Evolutionary conservation across 1,140 invertebrate species (phyloP).

Genomic region (Platyscapa corneri): DNA sequence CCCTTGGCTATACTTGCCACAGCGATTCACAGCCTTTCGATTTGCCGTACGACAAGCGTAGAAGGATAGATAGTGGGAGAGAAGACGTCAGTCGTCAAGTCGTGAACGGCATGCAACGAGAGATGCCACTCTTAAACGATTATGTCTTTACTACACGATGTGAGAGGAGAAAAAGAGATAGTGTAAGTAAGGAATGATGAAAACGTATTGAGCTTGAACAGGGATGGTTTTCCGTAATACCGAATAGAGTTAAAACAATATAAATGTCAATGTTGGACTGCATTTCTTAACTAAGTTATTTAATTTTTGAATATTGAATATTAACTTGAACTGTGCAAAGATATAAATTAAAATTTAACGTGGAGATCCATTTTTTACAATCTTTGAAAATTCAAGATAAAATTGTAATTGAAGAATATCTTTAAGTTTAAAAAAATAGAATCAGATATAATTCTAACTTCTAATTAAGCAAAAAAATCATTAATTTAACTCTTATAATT

Average conservation of each 20-base stretch:
- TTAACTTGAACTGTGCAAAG: too few species aligned
- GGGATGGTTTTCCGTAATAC: not conserved
- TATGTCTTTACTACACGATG: conserved; percentile 50
- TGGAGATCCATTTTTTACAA: too few species aligned
- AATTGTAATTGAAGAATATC: too few species aligned
- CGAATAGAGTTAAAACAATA: not conserved
- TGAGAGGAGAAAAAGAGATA: not conserved
- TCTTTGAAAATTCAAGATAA: too few species aligned
- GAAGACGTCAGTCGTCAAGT: conserved; percentile 9
- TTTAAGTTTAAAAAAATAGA: too few species aligned
- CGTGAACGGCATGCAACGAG: not conserved
- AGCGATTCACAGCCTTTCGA: conserved; percentile 27
- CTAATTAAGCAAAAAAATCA: too few species aligned
- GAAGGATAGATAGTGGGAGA: not conserved
- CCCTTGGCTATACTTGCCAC: not conserved
- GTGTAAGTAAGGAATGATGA: conserved; percentile 41
- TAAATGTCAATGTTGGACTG: too few species aligned
- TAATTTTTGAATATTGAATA: too few species aligned
- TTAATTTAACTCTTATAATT: too few species aligned
- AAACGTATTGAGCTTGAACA: not conserved
- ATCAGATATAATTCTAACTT: too few species aligned
- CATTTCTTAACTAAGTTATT: too few species aligned
- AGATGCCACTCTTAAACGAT: conserved; percentile 5
- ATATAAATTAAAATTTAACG: too few species aligned
- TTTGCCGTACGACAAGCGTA: not conserved